phyloP scores from a whole-genome alignment of 2,113 vertebrate genomes.

The Oreochromis tanganicae region DNA sequence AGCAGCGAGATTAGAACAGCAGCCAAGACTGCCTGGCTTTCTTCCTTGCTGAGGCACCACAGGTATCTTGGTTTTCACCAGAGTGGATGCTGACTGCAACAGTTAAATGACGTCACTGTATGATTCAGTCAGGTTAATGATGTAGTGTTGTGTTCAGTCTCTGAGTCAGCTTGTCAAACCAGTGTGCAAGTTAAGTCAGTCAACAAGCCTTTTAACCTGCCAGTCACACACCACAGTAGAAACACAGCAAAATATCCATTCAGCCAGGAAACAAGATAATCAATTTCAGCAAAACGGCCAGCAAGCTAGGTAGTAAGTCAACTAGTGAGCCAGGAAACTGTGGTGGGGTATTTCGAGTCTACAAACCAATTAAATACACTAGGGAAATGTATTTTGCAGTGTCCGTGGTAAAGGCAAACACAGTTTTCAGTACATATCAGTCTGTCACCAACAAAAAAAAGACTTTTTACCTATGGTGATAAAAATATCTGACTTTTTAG shows the following conservation, averaged over 20 bases:
- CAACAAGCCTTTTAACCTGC: slow-evolving; percentile 7
- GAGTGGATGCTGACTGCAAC: neutral
- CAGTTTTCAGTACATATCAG: neutral
- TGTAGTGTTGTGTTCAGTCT: neutral
- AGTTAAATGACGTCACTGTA: slow-evolving; percentile 14
- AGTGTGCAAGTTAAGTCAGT: neutral
- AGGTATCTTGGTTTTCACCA: neutral
- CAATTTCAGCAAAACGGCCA: neutral
- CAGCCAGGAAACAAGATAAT: neutral
- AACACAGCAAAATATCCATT: neutral
- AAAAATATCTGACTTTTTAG: neutral
- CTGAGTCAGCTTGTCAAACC: slow-evolving; percentile 23
- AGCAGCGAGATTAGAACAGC: neutral
- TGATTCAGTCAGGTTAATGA: slow-evolving; percentile 47
- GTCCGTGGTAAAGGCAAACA: neutral
- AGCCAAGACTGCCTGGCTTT: neutral
- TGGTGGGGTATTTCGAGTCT: neutral
- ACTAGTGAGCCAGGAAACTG: neutral
- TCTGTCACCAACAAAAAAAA: neutral
- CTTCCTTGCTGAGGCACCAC: neutral
- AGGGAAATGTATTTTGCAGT: neutral
- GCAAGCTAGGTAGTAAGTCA: neutral
- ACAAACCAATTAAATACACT: neutral
- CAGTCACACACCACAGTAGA: neutral
- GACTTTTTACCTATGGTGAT: neutral